These are phyloP conservation scores for Eupeodes luniger DNA, from an alignment of 2,888 invertebrate species.

Conservation along the genomic window DNA sequence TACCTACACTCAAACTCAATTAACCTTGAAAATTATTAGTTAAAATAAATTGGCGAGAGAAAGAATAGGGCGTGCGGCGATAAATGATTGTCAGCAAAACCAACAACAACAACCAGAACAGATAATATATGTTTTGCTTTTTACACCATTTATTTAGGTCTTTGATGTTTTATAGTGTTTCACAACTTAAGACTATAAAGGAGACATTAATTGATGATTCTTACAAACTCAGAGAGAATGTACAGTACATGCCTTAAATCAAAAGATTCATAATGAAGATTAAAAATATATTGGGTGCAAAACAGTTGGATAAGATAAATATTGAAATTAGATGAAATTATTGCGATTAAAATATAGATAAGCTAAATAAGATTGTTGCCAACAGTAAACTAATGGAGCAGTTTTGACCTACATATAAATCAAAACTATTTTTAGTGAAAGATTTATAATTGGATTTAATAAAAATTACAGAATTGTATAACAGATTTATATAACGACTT, in stretches of 20 bases:
- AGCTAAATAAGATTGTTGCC: not conserved
- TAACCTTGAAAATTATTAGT: constrained; percentile 18
- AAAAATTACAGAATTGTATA: too few relatives aligned
- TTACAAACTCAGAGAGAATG: not conserved
- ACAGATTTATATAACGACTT: too few relatives aligned
- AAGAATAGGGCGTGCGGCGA: not conserved
- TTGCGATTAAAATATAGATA: not conserved
- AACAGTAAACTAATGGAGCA: not conserved
- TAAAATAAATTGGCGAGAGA: constrained; percentile 18
- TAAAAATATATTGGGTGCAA: not conserved
- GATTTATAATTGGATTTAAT: not conserved
- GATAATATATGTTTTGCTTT: constrained; percentile 12
- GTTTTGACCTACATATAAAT: not conserved
- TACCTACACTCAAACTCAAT: not conserved
- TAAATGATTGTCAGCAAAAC: constrained; percentile 5
- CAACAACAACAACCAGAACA: not conserved
- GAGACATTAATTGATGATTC: not conserved
- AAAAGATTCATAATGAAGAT: constrained; percentile 3
- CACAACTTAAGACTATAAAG: constrained; percentile 20
- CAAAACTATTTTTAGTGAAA: not conserved
- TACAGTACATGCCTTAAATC: not conserved
- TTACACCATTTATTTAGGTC: constrained; percentile 12
- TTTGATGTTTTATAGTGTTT: constrained; percentile 43
- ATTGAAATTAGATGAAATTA: not conserved
- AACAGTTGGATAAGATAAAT: constrained; percentile 11